Evolutionary conservation across 2,888 invertebrate genomes (phyloP).

Genomic region (Pediacus dermestoides): DNA sequence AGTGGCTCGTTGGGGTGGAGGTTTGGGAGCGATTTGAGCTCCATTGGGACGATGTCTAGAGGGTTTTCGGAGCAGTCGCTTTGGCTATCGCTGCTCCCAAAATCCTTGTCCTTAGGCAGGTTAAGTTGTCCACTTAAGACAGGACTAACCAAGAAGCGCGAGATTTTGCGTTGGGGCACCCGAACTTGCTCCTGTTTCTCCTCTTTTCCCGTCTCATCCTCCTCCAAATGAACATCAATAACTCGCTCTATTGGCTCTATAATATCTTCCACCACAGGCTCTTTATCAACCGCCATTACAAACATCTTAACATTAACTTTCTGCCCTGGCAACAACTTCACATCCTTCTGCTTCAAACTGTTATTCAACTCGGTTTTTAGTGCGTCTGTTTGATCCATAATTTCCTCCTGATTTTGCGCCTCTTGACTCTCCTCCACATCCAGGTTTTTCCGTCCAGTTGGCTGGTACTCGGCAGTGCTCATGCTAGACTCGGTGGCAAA

Average conservation of each 20-base stretch:
- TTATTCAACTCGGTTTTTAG: constrained; percentile 37
- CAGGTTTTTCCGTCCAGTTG: constrained; percentile 5
- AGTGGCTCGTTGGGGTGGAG: constrained; percentile 22
- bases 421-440: constrained; percentile 12
- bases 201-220: constrained; percentile 12
- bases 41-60: neutral
- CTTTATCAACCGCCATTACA: constrained; percentile 33
- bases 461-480: constrained; percentile 12
- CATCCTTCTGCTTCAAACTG: constrained; percentile 36
- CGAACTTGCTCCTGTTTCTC: constrained; percentile 32
- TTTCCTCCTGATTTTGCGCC: constrained; percentile 3
- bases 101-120: constrained; percentile 46
- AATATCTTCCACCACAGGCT: constrained; percentile 3
- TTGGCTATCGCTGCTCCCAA: constrained; percentile 20
- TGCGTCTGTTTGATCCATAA: constrained; percentile 30
- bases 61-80: constrained; percentile 9
- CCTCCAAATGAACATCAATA: constrained; percentile 21
- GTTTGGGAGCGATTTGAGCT: constrained; percentile 12
- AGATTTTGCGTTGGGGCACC: constrained; percentile 66
- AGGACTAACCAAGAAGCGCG: constrained; percentile 78
- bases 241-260: constrained; percentile 16
- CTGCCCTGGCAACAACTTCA: constrained; percentile 38
- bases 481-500: constrained; percentile 36
- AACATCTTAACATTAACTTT: constrained; percentile 45
- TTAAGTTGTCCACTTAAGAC: constrained; percentile 60